Conservation (phyloP, 2,113 vertebrate genomes). For the Zosterops hypoxanthus region DNA sequence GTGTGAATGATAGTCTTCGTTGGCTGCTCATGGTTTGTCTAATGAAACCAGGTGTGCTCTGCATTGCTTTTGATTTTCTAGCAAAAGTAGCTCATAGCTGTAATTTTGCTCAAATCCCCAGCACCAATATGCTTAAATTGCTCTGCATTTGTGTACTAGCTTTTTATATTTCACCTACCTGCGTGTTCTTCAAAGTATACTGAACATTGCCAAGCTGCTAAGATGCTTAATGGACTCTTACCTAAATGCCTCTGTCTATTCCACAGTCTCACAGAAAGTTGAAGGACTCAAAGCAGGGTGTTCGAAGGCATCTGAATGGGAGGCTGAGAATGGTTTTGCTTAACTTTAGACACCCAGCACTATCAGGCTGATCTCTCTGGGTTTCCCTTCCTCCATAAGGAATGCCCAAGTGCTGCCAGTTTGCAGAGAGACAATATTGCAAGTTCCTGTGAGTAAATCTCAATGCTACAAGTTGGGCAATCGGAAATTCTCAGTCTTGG, state of each 20-base stretch:
- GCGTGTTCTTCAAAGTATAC: background rate
- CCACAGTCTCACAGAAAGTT: background rate
- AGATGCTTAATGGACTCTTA: background rate
- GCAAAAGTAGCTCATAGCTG: background rate
- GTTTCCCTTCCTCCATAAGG: background rate
- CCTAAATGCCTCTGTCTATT: background rate
- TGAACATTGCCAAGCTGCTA: background rate
- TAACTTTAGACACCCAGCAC: background rate
- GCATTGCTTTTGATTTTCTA: background rate
- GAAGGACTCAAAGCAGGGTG: background rate
- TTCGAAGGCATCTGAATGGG: background rate
- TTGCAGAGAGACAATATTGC: background rate
- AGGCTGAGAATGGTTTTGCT: background rate
- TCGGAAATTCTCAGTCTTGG: background rate
- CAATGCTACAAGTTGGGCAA: background rate
- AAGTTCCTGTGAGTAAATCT: background rate
- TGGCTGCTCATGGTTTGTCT: background rate
- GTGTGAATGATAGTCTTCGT: background rate
- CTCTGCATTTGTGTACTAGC: background rate
- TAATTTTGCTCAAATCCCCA: constrained; percentile 6
- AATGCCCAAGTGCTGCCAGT: background rate
- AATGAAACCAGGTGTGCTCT: background rate
- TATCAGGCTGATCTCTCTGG: background rate
- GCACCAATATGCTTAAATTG: constrained; percentile 12
- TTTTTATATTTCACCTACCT: background rate